Base-by-base conservation (phyloP, 2,888 invertebrate species). In the Margaritifera margaritifera region DNA sequence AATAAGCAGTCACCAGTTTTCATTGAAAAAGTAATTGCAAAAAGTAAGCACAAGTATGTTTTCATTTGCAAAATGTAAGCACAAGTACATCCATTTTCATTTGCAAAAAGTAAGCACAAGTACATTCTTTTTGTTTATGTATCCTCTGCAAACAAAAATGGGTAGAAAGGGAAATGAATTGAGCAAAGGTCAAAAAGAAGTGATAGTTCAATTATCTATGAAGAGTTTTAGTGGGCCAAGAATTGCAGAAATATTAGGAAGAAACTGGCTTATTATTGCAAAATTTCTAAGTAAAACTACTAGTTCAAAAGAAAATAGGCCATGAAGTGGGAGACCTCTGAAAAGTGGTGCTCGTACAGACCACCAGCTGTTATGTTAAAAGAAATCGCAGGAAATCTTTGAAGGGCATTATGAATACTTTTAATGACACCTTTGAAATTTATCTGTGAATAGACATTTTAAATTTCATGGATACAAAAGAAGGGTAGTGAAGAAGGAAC, bases 301-400 rank as follows among this genome's bases (percentile, higher is more conserved):
- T 20, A n/a, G 60, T 19, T 31, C 31, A 27, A 42, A 5, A 19
- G 31, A 60, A 60, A 60, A 60, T 8, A 42, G 50, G 42, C 42
- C 4, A 8, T 19, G 42, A 42, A 60, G 60, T 60, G 60, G 60
- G 5, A 60, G 60, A n/a, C 31, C 31, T n/a, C 31, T 20, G 50
- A 31, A 31, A 20, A 8, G 11, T 50, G 20, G 5, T 8, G 42
- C 31, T 5, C 31, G 60, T 20, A 22, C 60, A 31, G 42, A 60
- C 15, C 4, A 60, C 4, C 4, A 20, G 31, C 8, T 4, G 31
- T n/a, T 8, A 22, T 15, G n/a, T 60, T 5, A 50, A 50, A 19
- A 60, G 50, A 31, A 31, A n/a, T 11, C 31, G 8, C 6, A 60
- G 60, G 42, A 60, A 60, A n/a, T 50, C 60, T 42, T 31, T 60